Evolutionary conservation across 2,888 invertebrate genomes (phyloP).

Genomic region (Pandemis corylana): DNA sequence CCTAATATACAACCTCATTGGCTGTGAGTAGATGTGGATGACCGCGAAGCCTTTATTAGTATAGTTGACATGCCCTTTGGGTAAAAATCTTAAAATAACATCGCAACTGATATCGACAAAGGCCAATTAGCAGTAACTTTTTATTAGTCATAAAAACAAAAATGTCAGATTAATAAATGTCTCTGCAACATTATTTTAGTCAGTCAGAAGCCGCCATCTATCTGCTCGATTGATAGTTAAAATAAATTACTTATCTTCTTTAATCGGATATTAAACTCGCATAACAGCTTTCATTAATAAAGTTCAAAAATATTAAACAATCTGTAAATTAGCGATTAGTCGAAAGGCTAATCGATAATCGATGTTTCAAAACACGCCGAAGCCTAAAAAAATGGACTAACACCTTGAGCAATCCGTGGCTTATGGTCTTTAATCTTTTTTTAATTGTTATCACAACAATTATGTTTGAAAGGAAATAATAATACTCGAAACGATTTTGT

Average conservation of each 20-base stretch:
- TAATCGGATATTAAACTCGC: neutral
- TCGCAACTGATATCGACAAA: too few relatives aligned
- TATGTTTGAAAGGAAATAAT: neutral
- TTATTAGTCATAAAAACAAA: neutral
- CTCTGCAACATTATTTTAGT: neutral
- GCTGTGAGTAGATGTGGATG: too few relatives aligned
- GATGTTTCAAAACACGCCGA: neutral
- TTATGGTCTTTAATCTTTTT: neutral
- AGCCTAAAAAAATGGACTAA: neutral
- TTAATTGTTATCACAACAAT: neutral
- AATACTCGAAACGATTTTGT: neutral
- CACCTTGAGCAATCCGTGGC: neutral
- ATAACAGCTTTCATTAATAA: conserved; percentile 10
- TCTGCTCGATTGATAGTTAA: conserved; percentile 11
- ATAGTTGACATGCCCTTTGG: too few relatives aligned
- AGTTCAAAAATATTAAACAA: conserved; percentile 22
- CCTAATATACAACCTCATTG: too few relatives aligned
- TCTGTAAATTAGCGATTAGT: neutral
- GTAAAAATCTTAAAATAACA: too few relatives aligned
- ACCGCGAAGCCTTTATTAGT: too few relatives aligned
- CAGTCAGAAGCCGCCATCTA: neutral
- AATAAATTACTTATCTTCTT: conserved; percentile 6
- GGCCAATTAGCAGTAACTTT: too few relatives aligned
- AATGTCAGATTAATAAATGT: conserved; percentile 13
- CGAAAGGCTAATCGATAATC: neutral